Base-by-base conservation (phyloP, 2,797 vertebrate species). In the Todus mexicanus region DNA sequence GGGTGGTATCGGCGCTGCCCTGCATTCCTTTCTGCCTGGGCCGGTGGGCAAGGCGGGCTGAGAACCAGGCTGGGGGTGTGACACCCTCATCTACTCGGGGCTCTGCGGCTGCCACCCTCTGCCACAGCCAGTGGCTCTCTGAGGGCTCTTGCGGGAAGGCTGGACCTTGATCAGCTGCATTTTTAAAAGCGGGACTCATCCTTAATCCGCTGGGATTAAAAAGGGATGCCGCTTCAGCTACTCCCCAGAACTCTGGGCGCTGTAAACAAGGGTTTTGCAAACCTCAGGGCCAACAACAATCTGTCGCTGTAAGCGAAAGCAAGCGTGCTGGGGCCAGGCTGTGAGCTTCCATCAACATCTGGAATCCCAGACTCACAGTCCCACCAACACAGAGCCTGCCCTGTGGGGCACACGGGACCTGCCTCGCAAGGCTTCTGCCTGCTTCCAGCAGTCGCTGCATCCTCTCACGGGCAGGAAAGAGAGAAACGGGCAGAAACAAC, bases 191-290 rank as follows among this genome's bases (percentile, higher is more conserved):
- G 2, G n/a, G 37, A 82, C 33, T 94, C 26, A 20, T 60, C 72
- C 33, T 84, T 86, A 77, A 90, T 92, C 79, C 38, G 35, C 35
- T 12, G 38, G 75, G 74, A 84, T 94, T 88, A 70, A 54, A 74
- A 76, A 76, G 38, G 65, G 65, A 73, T 2, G 40, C 29, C 6
- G 43, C 61, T 5, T 57, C 64, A 69, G 56, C 54, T 50, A 22
- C 66, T 85, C 33, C 33, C 15, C 35, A 26, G 47, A 69, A 63
- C 53, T n/a, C 86, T 21, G 83, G 57, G 63, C 3, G 13, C 16
- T n/a, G 57, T 72, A 75, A 94, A 89, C 45, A 65, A 86, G 70
- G 19, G 21, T 84, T 86, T 89, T 84, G 72, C 76, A 89, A 92
- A 91, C 27, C 14, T 45, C 31, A 16, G 48, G 53, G 84, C 51